Base-by-base conservation (phyloP, 1,140 invertebrate species). In the Elymnias hypermnestra region DNA sequence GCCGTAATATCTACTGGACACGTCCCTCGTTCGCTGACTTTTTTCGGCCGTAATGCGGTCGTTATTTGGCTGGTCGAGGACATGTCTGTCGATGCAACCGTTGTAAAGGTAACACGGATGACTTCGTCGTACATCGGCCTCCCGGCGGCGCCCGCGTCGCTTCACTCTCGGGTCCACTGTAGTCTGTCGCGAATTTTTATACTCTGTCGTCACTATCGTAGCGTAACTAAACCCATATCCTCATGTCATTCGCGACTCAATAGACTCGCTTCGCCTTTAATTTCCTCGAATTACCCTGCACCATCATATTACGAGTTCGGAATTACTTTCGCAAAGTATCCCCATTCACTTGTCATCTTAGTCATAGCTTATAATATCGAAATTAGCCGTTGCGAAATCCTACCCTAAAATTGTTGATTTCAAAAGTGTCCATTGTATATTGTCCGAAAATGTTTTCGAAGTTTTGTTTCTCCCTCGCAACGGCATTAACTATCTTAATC, bases 111-210 rank as follows among this genome's bases (percentile, higher is more conserved):
- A 45, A 48, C 28, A 42, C 45, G 50, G 37, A 62, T 43, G 14
- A 44, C 10, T 12, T 60, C 54, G 55, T 63, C 61, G 69, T 40
- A 53, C 57, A 61, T 57, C 63, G 60, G 57, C 61, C 54, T 53
- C 57, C 55, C 58, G 55, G 62, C 59, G 54, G 39, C 52, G 63
- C 55, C 57, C 59, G 57, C 63, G 65, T 57, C 69, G 65, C 68
- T 62, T 67, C 63, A 66, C 71, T 71, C 66, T 77, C 72, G 81
- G 81, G 78, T 81, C 81, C 77, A 82, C 72, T 73, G 65, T 81
- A 78, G 75, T 79, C 72, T 74, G 67, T 78, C 76, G 66, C 71
- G 53, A 77, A 69, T 78, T 83, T 83, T 81, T 83, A 78, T 74
- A 78, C 75, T 72, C 52, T 83, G 54, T 74, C 63, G 63, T 75